Evolutionary conservation across 1,140 invertebrate genomes (phyloP).

Genomic region (Diabrotica undecimpunctata): DNA sequence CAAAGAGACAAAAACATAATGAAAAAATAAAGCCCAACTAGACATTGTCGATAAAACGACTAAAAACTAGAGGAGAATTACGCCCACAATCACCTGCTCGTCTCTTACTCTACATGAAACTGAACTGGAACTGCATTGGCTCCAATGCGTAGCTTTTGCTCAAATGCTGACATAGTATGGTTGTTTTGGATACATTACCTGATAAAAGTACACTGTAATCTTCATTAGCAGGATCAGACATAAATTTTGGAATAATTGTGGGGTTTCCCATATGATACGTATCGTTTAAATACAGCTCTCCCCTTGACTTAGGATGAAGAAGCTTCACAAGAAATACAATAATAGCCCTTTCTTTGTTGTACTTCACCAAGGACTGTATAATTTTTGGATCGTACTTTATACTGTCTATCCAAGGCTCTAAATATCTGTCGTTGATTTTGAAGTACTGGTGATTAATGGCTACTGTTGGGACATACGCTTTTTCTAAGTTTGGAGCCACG

Average conservation of each 20-base stretch:
- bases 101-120: too few species aligned
- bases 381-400: slow-evolving; percentile 21
- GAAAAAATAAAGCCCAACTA: too few species aligned
- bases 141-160: too few species aligned
- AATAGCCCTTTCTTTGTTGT: slow-evolving; percentile 22
- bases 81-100: too few species aligned
- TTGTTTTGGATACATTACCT: slow-evolving; percentile 7
- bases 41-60: too few species aligned
- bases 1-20: too few species aligned
- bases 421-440: slow-evolving; percentile 26
- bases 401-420: slow-evolving; percentile 20
- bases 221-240: slow-evolving; percentile 48
- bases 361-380: slow-evolving; percentile 11
- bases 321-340: slow-evolving; percentile 57
- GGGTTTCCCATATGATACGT: slow-evolving; percentile 61
- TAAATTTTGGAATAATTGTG: slow-evolving; percentile 61
- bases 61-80: too few species aligned
- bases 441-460: slow-evolving; percentile 30
- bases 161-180: too few species aligned
- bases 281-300: slow-evolving; percentile 54
- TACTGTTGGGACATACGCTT: slow-evolving; percentile 22
- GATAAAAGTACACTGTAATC: slow-evolving; percentile 40
- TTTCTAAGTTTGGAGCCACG: slow-evolving; percentile 21
- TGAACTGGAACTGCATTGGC: too few species aligned
- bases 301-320: slow-evolving; percentile 64